Percentiles rank a stretch among this genome's conserved stretches.
These are phyloP conservation scores for Agrilus mali DNA, from an alignment of 2,888 invertebrate species.

Conservation along the genomic window DNA sequence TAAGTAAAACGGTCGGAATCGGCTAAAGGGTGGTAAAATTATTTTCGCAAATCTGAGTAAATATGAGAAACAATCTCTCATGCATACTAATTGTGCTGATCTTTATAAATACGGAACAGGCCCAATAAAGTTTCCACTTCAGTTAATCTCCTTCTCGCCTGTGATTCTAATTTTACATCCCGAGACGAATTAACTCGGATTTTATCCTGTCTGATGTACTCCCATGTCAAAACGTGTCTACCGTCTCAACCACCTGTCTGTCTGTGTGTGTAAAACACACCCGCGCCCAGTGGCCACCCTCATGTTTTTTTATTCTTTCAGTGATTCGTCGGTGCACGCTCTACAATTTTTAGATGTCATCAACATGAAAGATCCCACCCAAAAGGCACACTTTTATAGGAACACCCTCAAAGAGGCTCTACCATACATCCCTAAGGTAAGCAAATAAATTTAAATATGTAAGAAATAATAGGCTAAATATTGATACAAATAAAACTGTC, in stretches of 20 bases:
- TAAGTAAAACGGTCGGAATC: too few species aligned
- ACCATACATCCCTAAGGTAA: conserved; percentile 81
- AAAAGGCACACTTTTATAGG: conserved; percentile 82
- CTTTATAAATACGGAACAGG: too few species aligned
- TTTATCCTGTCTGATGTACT: too few species aligned
- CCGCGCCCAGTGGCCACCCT: not conserved
- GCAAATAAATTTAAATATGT: conserved; percentile 14
- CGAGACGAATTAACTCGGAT: not conserved
- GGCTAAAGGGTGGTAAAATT: too few species aligned
- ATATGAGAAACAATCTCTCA: too few species aligned
- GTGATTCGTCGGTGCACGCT: conserved; percentile 82
- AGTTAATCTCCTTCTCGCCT: not conserved
- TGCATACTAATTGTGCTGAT: too few species aligned
- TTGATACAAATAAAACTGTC: too few species aligned
- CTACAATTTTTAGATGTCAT: conserved; percentile 88
- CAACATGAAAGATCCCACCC: conserved; percentile 79
- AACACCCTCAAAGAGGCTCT: conserved; percentile 76
- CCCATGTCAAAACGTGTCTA: too few species aligned
- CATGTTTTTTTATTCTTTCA: conserved; percentile 30
- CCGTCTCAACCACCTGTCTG: too few species aligned
- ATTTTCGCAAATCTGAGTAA: too few species aligned
- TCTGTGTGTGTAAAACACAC: too few species aligned
- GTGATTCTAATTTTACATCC: not conserved
- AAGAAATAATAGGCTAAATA: too few species aligned
- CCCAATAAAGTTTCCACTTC: not conserved